Evolutionary conservation across 92 coral and sea anemone species (phyloP), one percentile per base, ranked within the genome.

Genomic region (Porites evermanni): DNA sequence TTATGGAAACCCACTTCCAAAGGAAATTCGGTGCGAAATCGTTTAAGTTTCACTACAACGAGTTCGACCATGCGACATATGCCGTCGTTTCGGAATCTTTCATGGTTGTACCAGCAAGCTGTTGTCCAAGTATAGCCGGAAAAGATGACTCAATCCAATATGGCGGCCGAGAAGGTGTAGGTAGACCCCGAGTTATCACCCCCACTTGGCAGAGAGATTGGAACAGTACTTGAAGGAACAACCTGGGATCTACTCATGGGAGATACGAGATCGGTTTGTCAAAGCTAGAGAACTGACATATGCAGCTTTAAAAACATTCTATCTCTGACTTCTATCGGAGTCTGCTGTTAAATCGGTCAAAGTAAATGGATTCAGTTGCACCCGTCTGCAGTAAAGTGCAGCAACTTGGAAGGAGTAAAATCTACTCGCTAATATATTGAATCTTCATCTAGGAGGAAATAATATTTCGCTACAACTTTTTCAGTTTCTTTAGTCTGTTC

Each of bases 231-330:
- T 29, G 32, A 29, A 20, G 3, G 44, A 81, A 74, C 79, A 76
- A 60, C 91, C 91, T 6, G 78, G 84, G 11, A 84, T 83, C 88
- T 88, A 82, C 29, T 88, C 88, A 1, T 88, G 91, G 88, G 91
- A 88, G 61, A 83, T 88, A 53, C 87, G 91, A 32, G 91, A 88
- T 59, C 70, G 91, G 8, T 53, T 88, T 53, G 64, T 88, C 51
- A 77, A 29, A 29, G 32, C 32, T 29, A 29, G 32, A 2, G 32
- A 29, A 29, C 32, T 29, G 32, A 84, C 66, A 69, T 89, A 24
- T 89, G 92, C 69, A 83, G 70, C 64, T 66, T 75, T 1, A 80
- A 84, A 19, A 84, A 77, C 20, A 44, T 82, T 72, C 91, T 88
- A 2, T 88, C 91, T 7, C 71, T 88, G 21, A 83, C 78, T 67